Percentiles rank a stretch among this genome's conserved stretches.
Conservation (phyloP, 2,113 vertebrate species). For the Montifringilla adamsi region DNA sequence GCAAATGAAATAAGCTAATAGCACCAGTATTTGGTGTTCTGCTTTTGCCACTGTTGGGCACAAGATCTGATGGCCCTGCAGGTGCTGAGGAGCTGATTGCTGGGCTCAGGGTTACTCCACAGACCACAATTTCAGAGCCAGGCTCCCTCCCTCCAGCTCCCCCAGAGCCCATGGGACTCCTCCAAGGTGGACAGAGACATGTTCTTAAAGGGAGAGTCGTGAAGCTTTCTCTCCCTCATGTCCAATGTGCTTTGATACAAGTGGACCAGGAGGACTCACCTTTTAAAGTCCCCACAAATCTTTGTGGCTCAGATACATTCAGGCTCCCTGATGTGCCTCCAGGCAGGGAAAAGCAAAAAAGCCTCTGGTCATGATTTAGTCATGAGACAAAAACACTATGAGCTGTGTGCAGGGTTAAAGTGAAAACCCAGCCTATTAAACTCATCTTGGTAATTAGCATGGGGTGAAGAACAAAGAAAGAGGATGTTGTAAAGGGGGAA, state of each 20-base stretch:
- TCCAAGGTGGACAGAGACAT: background rate
- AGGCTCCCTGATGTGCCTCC: background rate
- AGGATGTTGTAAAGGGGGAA: background rate
- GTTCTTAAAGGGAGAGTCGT: background rate
- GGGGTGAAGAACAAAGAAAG: background rate
- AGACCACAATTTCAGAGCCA: accelerated
- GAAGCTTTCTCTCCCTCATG: background rate
- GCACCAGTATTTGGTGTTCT: background rate
- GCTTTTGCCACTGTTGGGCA: accelerated
- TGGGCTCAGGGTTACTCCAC: background rate
- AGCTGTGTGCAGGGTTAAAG: background rate
- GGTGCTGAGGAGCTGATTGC: background rate
- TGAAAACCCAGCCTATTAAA: background rate
- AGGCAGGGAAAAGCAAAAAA: background rate
- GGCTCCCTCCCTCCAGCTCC: background rate
- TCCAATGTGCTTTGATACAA: background rate
- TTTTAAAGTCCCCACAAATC: background rate
- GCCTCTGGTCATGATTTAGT: background rate
- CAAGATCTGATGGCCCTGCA: accelerated
- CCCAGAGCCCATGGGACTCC: background rate
- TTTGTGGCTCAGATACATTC: background rate
- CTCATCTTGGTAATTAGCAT: background rate
- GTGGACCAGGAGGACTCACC: background rate
- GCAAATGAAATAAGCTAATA: background rate
- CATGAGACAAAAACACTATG: accelerated